Base-by-base conservation (phyloP, 2,113 vertebrate species). In the Corythornis cristatus region DNA sequence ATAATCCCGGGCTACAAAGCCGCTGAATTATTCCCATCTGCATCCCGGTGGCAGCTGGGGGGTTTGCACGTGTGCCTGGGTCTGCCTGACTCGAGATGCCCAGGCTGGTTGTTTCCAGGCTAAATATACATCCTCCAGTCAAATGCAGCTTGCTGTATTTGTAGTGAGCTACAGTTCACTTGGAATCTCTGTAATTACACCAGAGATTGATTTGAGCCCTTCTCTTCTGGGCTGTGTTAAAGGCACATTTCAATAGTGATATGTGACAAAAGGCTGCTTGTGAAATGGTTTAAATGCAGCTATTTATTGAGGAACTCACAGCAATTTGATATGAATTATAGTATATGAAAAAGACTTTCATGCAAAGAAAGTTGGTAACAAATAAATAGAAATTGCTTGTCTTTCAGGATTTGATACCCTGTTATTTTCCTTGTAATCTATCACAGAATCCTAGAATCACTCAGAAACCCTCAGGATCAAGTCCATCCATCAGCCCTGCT, bases 1-100 rank as follows among this genome's bases (percentile, higher is more conserved):
- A 51, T 91, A 96, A 96, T 95, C 86, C 88, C 60, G 80, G 88
- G 51, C 54, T 74, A 95, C 65, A 82, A 94, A 95, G 93, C 88
- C 7, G 0, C 88, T 75, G 92, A 92, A 92, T 89, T 96, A 88
- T 96, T 92, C 77, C 73, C 89, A 88, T 93, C 94, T 90, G 86
- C 79, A 90, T 90, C 57, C 3, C 1, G 10, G 50, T 35, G 46
- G 92, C 94, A 96, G 93, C 94, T 94, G 94, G 68, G 84, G 42
- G 1, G 1, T 80, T 75, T 45, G 83, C 90, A 92, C 6, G 25
- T 95, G 89, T 88, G 89, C 86, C 86, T 4, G 31, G 37, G 26
- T 79, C 67, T 74, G 26, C 21, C 71, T 11, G 2, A 48, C 42
- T 71, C 4, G 16, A 83, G 90, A 92, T 79, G 71, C 80, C 22